Conservation (phyloP, 2,888 invertebrate genomes). For the Melanostoma mellinum region DNA sequence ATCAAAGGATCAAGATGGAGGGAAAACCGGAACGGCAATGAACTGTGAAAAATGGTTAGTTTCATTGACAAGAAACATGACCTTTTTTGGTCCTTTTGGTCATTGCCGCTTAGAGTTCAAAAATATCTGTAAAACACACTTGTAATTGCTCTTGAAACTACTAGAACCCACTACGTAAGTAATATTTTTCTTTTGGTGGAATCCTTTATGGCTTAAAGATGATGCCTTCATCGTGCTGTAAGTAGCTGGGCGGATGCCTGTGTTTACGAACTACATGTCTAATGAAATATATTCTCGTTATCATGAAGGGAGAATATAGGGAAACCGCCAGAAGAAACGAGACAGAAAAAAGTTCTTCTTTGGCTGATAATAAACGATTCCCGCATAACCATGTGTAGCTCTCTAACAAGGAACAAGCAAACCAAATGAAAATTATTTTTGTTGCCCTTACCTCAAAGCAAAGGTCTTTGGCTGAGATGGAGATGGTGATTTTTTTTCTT, state of each 20-base stretch:
- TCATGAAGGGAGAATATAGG: no score
- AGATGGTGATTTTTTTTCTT: not conserved
- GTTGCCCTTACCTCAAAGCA: slow-evolving; percentile 18
- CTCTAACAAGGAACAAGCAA: slow-evolving; percentile 31
- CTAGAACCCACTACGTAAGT: not conserved
- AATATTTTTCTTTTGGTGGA: not conserved
- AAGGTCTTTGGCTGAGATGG: slow-evolving; percentile 18
- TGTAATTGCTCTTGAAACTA: not conserved
- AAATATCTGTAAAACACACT: not conserved
- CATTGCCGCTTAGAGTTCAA: no score
- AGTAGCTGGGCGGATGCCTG: not conserved
- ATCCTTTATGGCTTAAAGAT: not conserved
- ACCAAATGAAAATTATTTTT: slow-evolving; percentile 54
- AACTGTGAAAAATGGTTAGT: no score
- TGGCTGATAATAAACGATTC: no score
- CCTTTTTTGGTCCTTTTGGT: no score
- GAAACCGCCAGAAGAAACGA: no score
- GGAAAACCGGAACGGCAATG: no score
- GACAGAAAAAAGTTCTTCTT: no score
- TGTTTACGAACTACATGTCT: not conserved
- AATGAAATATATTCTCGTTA: not conserved
- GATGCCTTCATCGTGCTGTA: not conserved
- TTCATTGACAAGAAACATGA: no score
- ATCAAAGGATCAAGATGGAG: no score
- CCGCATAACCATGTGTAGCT: not conserved